Percentiles rank a stretch among this genome's conserved stretches.
phyloP scores from a whole-genome alignment of 2,888 invertebrate genomes.

The Macrophya annulata region DNA sequence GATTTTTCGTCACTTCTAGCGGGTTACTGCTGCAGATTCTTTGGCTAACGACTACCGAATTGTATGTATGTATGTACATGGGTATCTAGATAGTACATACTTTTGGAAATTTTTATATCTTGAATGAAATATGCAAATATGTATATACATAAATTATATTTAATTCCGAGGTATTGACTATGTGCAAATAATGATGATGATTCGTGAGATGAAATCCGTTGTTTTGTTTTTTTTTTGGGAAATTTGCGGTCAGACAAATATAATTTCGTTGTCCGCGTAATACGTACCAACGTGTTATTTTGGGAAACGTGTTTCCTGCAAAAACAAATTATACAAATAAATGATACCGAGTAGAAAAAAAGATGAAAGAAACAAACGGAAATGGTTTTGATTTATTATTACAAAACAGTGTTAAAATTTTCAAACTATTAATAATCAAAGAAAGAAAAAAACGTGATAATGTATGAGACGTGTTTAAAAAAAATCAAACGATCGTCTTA shows the following conservation, averaged over 20 bases:
- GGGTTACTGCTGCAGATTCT: not conserved
- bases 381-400: no score
- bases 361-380: no score
- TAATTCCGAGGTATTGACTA: not conserved
- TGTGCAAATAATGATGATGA: not conserved
- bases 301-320: no score
- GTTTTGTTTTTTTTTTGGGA: not conserved
- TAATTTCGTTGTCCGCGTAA: no score
- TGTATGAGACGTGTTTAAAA: no score
- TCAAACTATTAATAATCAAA: not conserved
- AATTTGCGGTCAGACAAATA: no score
- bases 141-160: not conserved
- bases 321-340: no score
- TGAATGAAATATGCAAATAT: not conserved
- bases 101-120: not conserved
- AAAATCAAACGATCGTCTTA: no score
- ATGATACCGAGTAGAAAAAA: no score
- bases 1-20: slow-evolving; percentile 10
- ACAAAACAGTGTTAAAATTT: not conserved
- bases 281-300: no score
- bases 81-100: no score
- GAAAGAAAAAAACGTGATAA: no score
- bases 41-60: not conserved
- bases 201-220: not conserved
- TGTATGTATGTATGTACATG: not conserved